Conservation (phyloP, 92 coral and sea anemone genomes). For the Isaurus tuberculatus region DNA sequence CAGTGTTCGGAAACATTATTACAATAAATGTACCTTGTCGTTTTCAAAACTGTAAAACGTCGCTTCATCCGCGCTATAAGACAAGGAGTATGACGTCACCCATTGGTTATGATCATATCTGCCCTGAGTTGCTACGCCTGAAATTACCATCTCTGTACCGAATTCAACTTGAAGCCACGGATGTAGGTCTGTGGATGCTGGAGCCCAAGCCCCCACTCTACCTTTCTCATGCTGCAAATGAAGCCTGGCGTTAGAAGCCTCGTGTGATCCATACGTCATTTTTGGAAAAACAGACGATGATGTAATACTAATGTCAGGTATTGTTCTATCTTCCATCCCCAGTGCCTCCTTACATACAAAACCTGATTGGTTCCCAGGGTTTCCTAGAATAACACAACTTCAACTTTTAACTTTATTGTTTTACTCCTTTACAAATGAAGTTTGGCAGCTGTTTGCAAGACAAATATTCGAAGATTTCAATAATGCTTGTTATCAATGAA, state of each 20-base stretch:
- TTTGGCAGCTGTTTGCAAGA: no score
- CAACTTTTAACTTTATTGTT: no score
- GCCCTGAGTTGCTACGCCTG: slow-evolving; percentile 31
- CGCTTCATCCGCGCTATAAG: neutral
- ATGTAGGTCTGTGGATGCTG: neutral
- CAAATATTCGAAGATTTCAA: no score
- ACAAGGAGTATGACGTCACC: neutral
- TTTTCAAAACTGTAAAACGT: neutral
- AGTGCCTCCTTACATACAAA: neutral
- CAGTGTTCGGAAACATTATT: no score
- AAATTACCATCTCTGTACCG: neutral
- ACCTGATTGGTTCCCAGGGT: no score
- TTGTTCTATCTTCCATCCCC: slow-evolving; percentile 27
- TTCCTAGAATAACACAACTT: no score
- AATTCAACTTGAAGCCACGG: slow-evolving; percentile 37
- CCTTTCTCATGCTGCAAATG: neutral
- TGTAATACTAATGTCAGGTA: slow-evolving; percentile 9
- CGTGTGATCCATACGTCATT: neutral
- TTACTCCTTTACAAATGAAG: no score
- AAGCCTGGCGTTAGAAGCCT: neutral
- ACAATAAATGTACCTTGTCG: neutral
- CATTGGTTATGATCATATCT: neutral
- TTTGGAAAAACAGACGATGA: neutral
- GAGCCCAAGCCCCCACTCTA: neutral
- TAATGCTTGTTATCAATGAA: no score